Percentiles rank a stretch among this genome's conserved stretches.
Evolutionary conservation across 2,888 invertebrate genomes (phyloP).

Genomic region (Diloba caeruleocephala): DNA sequence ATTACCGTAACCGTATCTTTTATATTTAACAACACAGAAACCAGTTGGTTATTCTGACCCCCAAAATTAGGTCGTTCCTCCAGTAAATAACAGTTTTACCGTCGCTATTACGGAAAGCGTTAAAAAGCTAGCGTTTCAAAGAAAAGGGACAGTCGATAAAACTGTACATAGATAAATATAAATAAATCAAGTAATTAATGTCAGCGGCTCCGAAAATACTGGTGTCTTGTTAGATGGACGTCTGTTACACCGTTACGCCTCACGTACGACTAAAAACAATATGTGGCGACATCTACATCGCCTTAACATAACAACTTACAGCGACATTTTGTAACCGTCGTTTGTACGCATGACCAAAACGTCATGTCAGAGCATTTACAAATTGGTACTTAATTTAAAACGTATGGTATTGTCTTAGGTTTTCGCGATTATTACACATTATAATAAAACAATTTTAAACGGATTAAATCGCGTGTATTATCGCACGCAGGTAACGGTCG

Average conservation of each 20-base stretch:
- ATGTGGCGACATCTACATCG: no score
- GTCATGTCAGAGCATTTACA: no score
- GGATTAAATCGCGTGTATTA: no score
- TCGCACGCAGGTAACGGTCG: no score
- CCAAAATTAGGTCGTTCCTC: slow-evolving; percentile 19
- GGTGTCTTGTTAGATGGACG: slow-evolving; percentile 58
- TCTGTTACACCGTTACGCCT: slow-evolving; percentile 60
- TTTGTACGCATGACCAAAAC: no score
- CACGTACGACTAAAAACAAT: slow-evolving; percentile 10
- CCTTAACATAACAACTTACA: no score
- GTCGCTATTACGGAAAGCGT: slow-evolving; percentile 19
- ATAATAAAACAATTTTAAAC: no score
- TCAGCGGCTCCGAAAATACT: slow-evolving; percentile 66
- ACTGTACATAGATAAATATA: slow-evolving; percentile 63
- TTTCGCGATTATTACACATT: no score
- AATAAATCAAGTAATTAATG: slow-evolving; percentile 75
- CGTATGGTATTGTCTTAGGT: no score
- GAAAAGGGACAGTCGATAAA: slow-evolving; percentile 43
- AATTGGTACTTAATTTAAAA: no score
- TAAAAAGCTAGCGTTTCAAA: slow-evolving; percentile 55
- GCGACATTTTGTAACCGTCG: no score
- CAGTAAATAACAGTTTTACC: slow-evolving; percentile 35
- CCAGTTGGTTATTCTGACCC: slow-evolving; percentile 7
- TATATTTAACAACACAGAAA: not conserved
- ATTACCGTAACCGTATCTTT: no score